Percentiles rank a stretch among this genome's conserved stretches.
Evolutionary conservation across 1,140 invertebrate species (phyloP).

Genomic region (Paralvinella palmiformis): DNA sequence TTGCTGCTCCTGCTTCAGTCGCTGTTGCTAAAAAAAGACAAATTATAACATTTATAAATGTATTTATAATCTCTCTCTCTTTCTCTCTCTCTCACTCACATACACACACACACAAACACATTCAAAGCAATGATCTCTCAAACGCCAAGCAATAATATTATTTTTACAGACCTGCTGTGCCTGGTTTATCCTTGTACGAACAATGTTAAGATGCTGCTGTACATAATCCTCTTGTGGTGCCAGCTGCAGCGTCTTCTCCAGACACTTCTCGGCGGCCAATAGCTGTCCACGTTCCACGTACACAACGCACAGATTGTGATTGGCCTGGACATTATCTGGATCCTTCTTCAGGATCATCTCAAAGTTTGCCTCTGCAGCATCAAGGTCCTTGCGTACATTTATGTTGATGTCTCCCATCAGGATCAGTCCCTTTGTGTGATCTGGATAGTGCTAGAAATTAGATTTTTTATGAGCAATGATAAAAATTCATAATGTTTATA

Average conservation of each 20-base stretch:
- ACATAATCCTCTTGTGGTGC: constrained; percentile 84
- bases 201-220: constrained; percentile 76
- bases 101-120: too few species aligned
- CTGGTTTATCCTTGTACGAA: constrained; percentile 58
- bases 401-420: constrained; percentile 94
- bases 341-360: constrained; percentile 77
- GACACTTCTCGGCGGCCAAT: constrained; percentile 72
- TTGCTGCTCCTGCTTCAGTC: too few species aligned
- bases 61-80: too few species aligned
- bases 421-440: constrained; percentile 91
- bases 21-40: too few species aligned
- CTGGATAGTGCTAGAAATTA: constrained; percentile 69
- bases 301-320: constrained; percentile 94
- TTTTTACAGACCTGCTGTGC: constrained; percentile 5
- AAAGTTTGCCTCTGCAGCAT: constrained; percentile 65
- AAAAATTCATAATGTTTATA: too few species aligned
- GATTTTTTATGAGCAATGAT: not conserved
- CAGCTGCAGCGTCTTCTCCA: constrained; percentile 68
- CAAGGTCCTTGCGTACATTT: constrained; percentile 86
- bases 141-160: not conserved
- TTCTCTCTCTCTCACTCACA: too few species aligned
- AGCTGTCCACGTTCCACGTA: constrained; percentile 85
- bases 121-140: too few species aligned
- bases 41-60: too few species aligned
- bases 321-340: constrained; percentile 84